Evolutionary conservation across 2,797 vertebrate genomes (phyloP), one percentile per base, ranked within the genome.

Genomic region (Mormyrops boulengeri): DNA sequence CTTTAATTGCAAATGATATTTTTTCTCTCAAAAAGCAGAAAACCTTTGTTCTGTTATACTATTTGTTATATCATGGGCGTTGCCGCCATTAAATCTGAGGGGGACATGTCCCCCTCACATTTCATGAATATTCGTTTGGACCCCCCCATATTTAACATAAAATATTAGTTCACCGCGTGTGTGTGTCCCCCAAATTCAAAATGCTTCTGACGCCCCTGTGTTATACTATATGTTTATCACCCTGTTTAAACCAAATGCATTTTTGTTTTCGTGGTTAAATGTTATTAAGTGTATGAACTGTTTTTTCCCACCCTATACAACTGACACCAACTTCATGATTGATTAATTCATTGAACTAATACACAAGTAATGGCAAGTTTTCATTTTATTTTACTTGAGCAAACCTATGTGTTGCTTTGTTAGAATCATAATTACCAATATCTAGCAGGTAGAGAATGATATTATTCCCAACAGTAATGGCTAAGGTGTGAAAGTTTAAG

Each of bases 1-100:
- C 80, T 69, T 57, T 11, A 84, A 62, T 26, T 38, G 62, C 49
- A 89, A 87, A 89, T 87, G 57, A 85, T 89, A 41, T 57, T 53
- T 17, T 53, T 55, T 19, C 53, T 62, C 6, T 34, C 34, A 89
- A 89, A 84, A 82, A 41, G 12, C 66, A 12, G 66, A 69, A 73
- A 14, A 38, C 11, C 11, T 38, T 30, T 73, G 0, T 73, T 73
- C 26, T 62, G 19, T n/a, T 60, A n/a, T 60, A 60, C 17, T 22
- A 22, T 60, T 60, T 26, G 30, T 26, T 69, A 30, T 30, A 30
- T 30, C 26, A 30, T 30, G 26, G 26, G 26, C 26, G 26, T 30
- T 30, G 26, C 26, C 26, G 26, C 26, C 26, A 30, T 30, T 30
- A 30, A 30, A 30, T 30, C 26, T 30, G 26, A 30, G 26, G 26